Evolutionary conservation across 2,113 vertebrate species (phyloP).

Genomic region (Semnornis frantzii): DNA sequence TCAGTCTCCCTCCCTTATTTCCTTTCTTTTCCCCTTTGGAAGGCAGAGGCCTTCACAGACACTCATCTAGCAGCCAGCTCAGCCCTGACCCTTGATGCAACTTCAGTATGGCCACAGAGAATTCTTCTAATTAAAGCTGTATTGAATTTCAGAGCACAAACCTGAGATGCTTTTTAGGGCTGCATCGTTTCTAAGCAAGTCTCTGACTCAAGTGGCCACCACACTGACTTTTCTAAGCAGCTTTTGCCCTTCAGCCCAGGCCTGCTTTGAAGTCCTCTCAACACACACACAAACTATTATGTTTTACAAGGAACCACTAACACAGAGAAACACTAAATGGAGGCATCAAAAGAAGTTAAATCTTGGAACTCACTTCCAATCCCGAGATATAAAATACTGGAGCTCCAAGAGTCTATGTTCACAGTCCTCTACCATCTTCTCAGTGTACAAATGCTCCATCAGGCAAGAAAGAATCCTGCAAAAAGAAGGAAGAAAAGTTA

Average conservation of each 20-base stretch:
- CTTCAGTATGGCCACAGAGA: not conserved
- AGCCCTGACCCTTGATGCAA: too few relatives aligned
- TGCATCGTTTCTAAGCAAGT: not conserved
- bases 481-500: not conserved
- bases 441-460: constrained; percentile 97
- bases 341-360: not conserved
- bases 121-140: not conserved
- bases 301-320: not conserved
- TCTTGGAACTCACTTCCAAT: constrained; percentile 90
- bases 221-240: not conserved
- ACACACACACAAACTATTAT: not conserved
- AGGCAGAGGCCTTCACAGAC: too few relatives aligned
- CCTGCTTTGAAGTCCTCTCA: not conserved
- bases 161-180: not conserved
- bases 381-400: constrained; percentile 97
- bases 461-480: constrained; percentile 94
- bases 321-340: not conserved
- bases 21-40: too few relatives aligned
- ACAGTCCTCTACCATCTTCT: constrained; percentile 98
- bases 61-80: too few relatives aligned
- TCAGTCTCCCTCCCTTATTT: too few relatives aligned
- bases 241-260: not conserved
- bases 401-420: constrained; percentile 93
- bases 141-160: not conserved
- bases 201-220: not conserved